Base-by-base conservation (phyloP, 2,797 vertebrate genomes). In the Acanthornis magna region DNA sequence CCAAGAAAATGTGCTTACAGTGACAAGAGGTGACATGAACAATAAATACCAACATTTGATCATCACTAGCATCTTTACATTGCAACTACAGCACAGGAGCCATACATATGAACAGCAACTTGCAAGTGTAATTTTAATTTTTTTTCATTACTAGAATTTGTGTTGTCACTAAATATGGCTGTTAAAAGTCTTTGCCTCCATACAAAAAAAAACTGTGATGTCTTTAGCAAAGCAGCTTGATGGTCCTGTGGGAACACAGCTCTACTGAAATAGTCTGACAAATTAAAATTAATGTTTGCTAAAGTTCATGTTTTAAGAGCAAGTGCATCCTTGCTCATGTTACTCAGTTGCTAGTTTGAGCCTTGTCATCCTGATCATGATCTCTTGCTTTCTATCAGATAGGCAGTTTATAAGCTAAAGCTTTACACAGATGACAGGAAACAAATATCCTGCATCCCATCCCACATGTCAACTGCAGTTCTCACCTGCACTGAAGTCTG, bases 311-410 rank as follows among this genome's bases (percentile, higher is more conserved):
- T 72, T 94, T 75, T 76, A 78, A 72, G 40, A 89, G 36, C 89
- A 96, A 90, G 91, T 93, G 93, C 72, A 91, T 96, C 87, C 92
- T 93, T 83, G 68, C 34, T 93, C 87, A 18, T 34, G 47, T 63
- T 61, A 71, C 57, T 80, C 79, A 92, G 68, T 62, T 93, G 82
- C 91, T 94, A 72, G 81, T 74, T 71, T 83, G 38, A 88, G 54
- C 29, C 19, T 50, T 74, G 73, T 54, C 50, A 63, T 61, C 65
- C 66, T 58, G 54, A 72, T 50, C 32, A 6, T 9, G 32, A 51
- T 92, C 40, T 77, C 83, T 17, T 81, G 61, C 60, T 34, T 79
- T 79, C 65, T n/a, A 62, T 68, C 87, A 72, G 43, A 80, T 48
- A 48, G 0, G 10, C 36, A 62, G 26, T 15, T 85, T 51, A 84